Percentiles rank a stretch among this genome's conserved stretches.
Evolutionary conservation across 2,113 vertebrate genomes (phyloP).

Genomic region (Bambusicola thoracicus): DNA sequence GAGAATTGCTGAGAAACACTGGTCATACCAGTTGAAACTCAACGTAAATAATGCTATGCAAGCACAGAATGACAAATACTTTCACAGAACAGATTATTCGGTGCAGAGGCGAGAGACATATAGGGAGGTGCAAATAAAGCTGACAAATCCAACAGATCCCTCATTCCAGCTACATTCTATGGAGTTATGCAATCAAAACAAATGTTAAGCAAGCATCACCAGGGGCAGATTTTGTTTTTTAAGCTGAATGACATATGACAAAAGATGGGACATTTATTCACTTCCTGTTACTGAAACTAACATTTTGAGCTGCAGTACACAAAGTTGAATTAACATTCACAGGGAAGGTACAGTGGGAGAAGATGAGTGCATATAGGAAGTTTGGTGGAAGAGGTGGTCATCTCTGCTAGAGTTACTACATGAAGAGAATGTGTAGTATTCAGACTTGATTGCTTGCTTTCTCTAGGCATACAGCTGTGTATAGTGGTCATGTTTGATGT

Average conservation of each 20-base stretch:
- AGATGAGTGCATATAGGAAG: not conserved
- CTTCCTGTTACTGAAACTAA: not conserved
- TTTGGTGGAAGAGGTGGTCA: not conserved
- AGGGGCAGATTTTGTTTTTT: not conserved
- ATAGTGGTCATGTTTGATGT: not conserved
- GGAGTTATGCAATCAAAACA: not conserved
- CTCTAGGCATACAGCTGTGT: not conserved
- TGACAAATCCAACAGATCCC: not conserved
- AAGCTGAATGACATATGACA: not conserved
- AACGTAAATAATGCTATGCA: not conserved
- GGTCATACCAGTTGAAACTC: not conserved
- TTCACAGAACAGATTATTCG: not conserved
- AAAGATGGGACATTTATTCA: not conserved
- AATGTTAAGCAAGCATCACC: not conserved
- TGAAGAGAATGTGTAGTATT: fast-evolving
- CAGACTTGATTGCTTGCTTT: not conserved
- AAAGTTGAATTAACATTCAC: not conserved
- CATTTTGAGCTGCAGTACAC: not conserved
- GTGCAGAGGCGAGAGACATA: not conserved
- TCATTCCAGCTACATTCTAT: not conserved
- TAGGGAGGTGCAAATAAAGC: not conserved
- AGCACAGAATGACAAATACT: not conserved
- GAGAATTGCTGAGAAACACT: not conserved
- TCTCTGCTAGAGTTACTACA: not conserved
- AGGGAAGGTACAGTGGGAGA: not conserved